Conservation (phyloP, 2,888 invertebrate genomes). For the Drosophila cognata region DNA sequence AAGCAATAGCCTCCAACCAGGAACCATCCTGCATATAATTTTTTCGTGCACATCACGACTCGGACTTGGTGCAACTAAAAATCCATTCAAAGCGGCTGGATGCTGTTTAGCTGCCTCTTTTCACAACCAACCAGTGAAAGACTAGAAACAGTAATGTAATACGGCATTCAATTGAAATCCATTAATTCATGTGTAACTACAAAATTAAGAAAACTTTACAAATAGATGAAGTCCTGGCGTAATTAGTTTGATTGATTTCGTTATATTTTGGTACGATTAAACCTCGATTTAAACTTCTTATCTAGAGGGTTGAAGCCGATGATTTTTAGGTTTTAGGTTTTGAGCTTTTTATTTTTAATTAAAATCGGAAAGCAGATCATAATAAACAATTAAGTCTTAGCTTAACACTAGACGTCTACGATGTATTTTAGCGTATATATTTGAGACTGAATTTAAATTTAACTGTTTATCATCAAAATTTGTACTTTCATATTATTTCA, state of each 20-base stretch:
- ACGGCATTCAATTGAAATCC: background rate
- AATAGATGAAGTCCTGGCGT: background rate
- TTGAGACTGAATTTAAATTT: background rate
- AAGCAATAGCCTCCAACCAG: constrained; percentile 44
- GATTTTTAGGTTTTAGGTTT: background rate
- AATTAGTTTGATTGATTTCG: background rate
- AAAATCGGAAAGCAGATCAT: background rate
- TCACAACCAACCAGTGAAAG: background rate
- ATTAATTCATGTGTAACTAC: background rate
- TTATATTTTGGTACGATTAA: background rate
- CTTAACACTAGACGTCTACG: background rate
- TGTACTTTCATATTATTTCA: background rate
- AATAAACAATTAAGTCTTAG: background rate
- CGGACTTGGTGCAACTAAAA: constrained; percentile 42
- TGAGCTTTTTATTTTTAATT: too few species aligned
- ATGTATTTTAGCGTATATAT: background rate
- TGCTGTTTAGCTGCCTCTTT: background rate
- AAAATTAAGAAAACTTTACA: background rate
- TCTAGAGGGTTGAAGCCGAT: background rate
- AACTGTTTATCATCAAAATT: background rate
- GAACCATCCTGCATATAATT: constrained; percentile 54
- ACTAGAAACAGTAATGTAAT: constrained; percentile 9
- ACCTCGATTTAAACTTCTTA: background rate
- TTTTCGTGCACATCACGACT: constrained; percentile 45
- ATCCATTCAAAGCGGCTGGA: constrained; percentile 16